A percentile compares a stretch with the other conserved stretches of the same genome.
Conservation (phyloP, 2,113 vertebrate genomes). For the Leuciscus idus region DNA sequence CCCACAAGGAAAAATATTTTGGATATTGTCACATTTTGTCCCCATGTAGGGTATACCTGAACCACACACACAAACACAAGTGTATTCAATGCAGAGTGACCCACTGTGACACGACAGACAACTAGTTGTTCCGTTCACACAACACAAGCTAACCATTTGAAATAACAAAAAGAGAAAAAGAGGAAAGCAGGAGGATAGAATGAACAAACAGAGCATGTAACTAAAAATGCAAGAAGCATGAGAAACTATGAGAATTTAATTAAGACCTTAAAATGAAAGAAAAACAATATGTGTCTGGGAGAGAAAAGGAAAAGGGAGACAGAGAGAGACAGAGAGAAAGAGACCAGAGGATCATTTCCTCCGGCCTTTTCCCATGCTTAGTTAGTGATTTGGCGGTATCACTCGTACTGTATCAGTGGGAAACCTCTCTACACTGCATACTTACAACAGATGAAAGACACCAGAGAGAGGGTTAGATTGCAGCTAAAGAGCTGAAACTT, state of each 20-base stretch:
- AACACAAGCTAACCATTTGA: slow-evolving; percentile 58
- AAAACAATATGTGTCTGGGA: slow-evolving; percentile 8
- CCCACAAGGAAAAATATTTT: too few relatives aligned
- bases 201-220: background rate
- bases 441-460: slow-evolving; percentile 64
- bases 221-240: background rate
- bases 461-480: slow-evolving; percentile 56
- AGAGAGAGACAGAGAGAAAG: background rate
- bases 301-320: background rate
- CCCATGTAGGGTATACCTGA: too few relatives aligned
- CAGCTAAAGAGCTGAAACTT: slow-evolving; percentile 55
- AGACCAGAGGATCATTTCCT: slow-evolving; percentile 62
- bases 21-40: too few relatives aligned
- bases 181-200: background rate
- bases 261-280: slow-evolving; percentile 24
- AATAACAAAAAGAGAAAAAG: slow-evolving; percentile 60
- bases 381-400: slow-evolving; percentile 68
- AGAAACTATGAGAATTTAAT: background rate
- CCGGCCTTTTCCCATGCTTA: slow-evolving; percentile 70
- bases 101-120: background rate
- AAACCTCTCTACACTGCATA: slow-evolving; percentile 60
- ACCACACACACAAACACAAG: background rate
- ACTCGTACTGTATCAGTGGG: slow-evolving; percentile 67
- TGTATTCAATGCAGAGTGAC: background rate
- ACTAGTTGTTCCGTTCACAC: background rate